Conservation (phyloP, 1,140 invertebrate species). For the Maniola jurtina region DNA sequence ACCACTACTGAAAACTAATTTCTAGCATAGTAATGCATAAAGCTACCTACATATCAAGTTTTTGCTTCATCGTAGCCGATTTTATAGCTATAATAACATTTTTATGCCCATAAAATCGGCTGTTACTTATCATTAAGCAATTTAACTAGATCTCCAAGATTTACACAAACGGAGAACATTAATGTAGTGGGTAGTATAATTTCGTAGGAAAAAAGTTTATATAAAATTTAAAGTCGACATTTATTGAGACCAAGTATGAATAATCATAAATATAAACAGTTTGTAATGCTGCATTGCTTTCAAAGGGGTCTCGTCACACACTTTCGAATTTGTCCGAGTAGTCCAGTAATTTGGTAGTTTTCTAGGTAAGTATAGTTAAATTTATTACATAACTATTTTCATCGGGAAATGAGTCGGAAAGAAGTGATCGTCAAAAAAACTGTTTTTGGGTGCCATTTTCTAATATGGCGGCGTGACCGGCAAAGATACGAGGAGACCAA, state of each 20-base stretch:
- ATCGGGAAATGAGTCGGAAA: no score
- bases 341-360: no score
- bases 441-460: no score
- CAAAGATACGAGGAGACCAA: no score
- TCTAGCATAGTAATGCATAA: neutral
- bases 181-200: constrained; percentile 21
- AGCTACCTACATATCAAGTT: neutral
- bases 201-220: constrained; percentile 5
- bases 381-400: no score
- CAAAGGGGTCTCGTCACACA: neutral
- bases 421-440: no score
- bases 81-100: constrained; percentile 11
- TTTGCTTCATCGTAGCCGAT: neutral
- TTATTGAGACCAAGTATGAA: constrained; percentile 14
- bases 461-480: no score
- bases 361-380: no score
- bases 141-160: constrained; percentile 10
- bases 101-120: constrained; percentile 8
- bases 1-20: no score
- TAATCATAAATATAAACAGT: constrained; percentile 22
- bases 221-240: neutral
- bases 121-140: constrained; percentile 13
- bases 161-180: constrained; percentile 6
- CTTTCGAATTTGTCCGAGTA: neutral
- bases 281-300: constrained; percentile 4